Base-by-base conservation (phyloP, 2,113 vertebrate genomes). In the Microtus ochrogaster region DNA sequence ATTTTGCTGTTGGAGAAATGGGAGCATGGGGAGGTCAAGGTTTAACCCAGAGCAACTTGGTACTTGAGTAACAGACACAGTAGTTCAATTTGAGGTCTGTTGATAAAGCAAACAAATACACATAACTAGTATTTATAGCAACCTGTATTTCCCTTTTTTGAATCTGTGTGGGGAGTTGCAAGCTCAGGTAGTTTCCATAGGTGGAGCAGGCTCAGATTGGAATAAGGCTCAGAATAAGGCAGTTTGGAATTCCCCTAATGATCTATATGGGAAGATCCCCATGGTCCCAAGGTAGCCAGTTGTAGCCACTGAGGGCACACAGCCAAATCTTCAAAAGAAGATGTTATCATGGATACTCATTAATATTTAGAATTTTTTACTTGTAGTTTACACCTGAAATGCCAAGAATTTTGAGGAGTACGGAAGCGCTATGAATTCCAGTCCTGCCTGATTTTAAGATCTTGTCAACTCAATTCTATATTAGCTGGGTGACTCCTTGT, bases 21-120 rank as follows among this genome's bases (percentile, higher is more conserved):
- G 33, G 89, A 94, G 33, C 58, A 65, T 9, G 3, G 11, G 12
- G 44, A 83, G 11, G 10, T 30, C 55, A 77, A 86, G 28, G n/a
- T 58, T 82, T 88, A 8, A 28, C 47, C 17, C 61, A 96, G 30
- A 16, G 72, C 36, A 24, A 92, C 26, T 6, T 36, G 65, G 36
- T 58, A 92, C 39, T 81, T 85, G 33, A 82, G 47, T 61, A 92
- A 61, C 7, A 77, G 58, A 90, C 44, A 17, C 90, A 68, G 21
- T 14, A 39, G 61, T 95, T 44, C n/a, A 96, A 85, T 68, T 63
- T 47, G 26, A 85, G 28, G 58, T 70, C 65, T 96, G 72, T 81
- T 55, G 12, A 49, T 95, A 91, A 88, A 84, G 17, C 19, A 89
- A 58, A 52, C 41, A 88, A 76, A 72, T 11, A 52, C 3, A 84